Percentiles rank a stretch among this genome's conserved stretches.
Conservation (phyloP, 1,140 invertebrate genomes). For the Notospermus geniculatus region DNA sequence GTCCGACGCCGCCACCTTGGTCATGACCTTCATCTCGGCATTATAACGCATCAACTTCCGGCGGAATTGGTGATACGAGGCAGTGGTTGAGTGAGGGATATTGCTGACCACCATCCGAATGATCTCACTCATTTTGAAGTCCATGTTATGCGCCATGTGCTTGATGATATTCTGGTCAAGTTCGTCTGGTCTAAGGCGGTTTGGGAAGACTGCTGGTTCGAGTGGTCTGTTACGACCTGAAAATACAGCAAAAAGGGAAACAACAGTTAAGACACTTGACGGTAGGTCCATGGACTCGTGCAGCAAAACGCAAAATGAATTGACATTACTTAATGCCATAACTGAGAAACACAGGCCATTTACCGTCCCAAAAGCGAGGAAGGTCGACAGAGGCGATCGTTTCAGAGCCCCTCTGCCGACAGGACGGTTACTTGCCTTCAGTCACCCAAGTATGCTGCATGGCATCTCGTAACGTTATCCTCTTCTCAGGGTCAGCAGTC, state of each 20-base stretch:
- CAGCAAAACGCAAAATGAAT: no score
- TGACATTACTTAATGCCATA: no score
- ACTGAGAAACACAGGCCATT: no score
- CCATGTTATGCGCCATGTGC: slow-evolving; percentile 47
- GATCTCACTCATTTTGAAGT: slow-evolving; percentile 44
- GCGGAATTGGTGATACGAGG: slow-evolving; percentile 46
- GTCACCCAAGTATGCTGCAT: slow-evolving; percentile 48
- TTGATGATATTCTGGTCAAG: slow-evolving; percentile 43
- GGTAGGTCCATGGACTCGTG: no score
- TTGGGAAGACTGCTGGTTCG: slow-evolving; percentile 25
- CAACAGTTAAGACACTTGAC: no score
- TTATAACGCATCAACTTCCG: slow-evolving; percentile 33
- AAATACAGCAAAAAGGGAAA: no score
- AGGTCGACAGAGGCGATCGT: no score
- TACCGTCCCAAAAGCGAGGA: no score
- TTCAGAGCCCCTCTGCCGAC: no score
- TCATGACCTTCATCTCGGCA: background rate
- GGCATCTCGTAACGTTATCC: slow-evolving; percentile 41
- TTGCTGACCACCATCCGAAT: slow-evolving; percentile 47
- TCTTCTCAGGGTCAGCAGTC: slow-evolving; percentile 45
- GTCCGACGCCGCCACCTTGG: background rate
- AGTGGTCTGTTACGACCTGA: slow-evolving; percentile 20
- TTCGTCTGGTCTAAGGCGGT: slow-evolving; percentile 39
- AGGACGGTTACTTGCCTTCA: no score
- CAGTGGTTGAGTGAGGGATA: slow-evolving; percentile 42